Evolutionary conservation across 2,888 invertebrate species (phyloP).

Genomic region (Leptarthrus brevirostris): DNA sequence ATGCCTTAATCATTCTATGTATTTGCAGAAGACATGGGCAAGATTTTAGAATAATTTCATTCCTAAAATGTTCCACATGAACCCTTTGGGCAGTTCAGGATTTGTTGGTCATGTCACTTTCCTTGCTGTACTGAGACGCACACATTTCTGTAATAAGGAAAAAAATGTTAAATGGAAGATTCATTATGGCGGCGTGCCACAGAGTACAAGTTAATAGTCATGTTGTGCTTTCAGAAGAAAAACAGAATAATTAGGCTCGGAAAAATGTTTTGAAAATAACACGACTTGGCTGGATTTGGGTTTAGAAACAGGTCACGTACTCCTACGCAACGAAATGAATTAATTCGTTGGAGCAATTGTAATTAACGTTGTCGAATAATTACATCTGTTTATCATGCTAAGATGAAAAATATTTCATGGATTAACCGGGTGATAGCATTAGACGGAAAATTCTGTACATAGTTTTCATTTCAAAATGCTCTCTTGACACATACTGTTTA

Average conservation of each 20-base stretch:
- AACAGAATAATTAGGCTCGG: neutral
- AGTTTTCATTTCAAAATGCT: too few relatives aligned
- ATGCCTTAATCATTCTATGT: neutral
- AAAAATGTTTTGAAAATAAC: neutral
- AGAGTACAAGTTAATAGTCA: slow-evolving; percentile 38
- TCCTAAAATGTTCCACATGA: neutral
- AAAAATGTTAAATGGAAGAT: slow-evolving; percentile 1
- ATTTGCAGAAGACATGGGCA: neutral
- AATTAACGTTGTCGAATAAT: slow-evolving; percentile 30
- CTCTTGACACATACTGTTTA: too few relatives aligned
- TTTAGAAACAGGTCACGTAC: slow-evolving; percentile 9
- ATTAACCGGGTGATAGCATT: too few relatives aligned
- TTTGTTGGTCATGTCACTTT: slow-evolving; percentile 32
- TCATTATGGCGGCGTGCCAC: slow-evolving; percentile 23
- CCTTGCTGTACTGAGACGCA: neutral
- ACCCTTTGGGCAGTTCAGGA: slow-evolving; percentile 14
- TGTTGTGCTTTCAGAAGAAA: slow-evolving; percentile 23
- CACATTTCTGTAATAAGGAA: slow-evolving; percentile 4
- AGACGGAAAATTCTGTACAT: too few relatives aligned
- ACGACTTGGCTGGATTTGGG: neutral
- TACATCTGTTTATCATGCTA: slow-evolving; percentile 27
- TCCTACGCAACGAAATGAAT: neutral
- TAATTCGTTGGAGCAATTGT: slow-evolving; percentile 30
- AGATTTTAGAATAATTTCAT: slow-evolving; percentile 18
- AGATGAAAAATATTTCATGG: neutral